A percentile compares a stretch with the other conserved stretches of the same genome.
These are phyloP conservation scores for Operophtera brumata DNA, from an alignment of 2,888 invertebrate species.

Conservation along the genomic window DNA sequence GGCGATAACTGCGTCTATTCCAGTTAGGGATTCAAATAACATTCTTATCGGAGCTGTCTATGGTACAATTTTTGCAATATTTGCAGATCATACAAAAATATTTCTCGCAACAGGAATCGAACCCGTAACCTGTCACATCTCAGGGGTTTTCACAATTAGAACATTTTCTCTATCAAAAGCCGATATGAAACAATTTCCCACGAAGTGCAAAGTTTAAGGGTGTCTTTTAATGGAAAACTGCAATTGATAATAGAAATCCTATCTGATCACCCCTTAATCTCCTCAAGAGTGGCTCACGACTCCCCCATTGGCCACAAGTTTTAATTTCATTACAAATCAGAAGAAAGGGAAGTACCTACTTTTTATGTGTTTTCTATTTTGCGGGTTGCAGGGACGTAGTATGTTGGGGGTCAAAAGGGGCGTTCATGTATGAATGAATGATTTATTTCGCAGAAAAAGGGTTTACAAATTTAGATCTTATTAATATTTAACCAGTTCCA, in stretches of 20 bases:
- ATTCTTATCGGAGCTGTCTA: neutral
- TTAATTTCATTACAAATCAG: slow-evolving; percentile 61
- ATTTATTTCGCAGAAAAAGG: neutral
- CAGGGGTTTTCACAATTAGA: too few relatives aligned
- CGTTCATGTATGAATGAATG: too few relatives aligned
- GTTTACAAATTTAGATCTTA: too few relatives aligned
- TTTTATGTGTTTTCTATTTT: slow-evolving; percentile 51
- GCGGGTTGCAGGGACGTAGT: slow-evolving; percentile 10
- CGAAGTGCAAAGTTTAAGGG: slow-evolving; percentile 31
- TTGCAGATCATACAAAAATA: too few relatives aligned
- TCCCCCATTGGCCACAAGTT: slow-evolving; percentile 48
- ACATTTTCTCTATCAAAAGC: neutral
- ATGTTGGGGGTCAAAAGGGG: neutral
- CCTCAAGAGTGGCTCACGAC: slow-evolving; percentile 23
- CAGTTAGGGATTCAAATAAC: neutral
- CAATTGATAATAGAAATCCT: slow-evolving; percentile 55
- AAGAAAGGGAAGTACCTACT: slow-evolving; percentile 49
- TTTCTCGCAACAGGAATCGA: too few relatives aligned
- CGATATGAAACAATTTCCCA: slow-evolving; percentile 6
- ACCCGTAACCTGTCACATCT: too few relatives aligned
- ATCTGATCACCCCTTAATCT: slow-evolving; percentile 42
- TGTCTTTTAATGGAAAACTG: slow-evolving; percentile 40
- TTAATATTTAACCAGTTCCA: too few relatives aligned
- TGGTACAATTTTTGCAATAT: too few relatives aligned
- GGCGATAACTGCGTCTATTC: neutral